Conservation (phyloP, 2,113 vertebrate species). For the Caloenas nicobarica region DNA sequence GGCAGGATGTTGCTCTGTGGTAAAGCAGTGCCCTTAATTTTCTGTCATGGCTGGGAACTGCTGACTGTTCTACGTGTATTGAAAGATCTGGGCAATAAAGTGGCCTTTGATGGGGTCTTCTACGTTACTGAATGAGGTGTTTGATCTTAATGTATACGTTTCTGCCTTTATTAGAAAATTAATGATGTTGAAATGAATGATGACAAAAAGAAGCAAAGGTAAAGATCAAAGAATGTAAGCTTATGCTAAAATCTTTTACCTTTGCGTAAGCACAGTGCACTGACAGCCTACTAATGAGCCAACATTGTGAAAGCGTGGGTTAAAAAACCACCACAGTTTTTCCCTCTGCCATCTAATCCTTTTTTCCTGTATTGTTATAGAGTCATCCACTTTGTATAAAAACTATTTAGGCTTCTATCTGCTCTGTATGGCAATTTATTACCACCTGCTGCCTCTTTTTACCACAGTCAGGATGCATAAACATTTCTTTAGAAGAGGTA, state of each 20-base stretch:
- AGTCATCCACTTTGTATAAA: background rate
- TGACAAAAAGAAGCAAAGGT: background rate
- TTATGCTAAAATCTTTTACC: background rate
- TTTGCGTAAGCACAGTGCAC: background rate
- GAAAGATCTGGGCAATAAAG: background rate
- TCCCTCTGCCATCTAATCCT: background rate
- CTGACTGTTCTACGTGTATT: background rate
- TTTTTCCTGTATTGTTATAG: background rate
- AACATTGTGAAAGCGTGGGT: background rate
- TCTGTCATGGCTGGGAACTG: background rate
- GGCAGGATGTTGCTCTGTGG: conserved; percentile 32
- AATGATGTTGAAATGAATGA: background rate
- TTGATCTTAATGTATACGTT: background rate
- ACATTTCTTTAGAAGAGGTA: background rate
- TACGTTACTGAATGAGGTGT: background rate
- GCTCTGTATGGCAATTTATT: background rate
- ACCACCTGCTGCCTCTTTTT: background rate
- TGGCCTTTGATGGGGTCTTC: background rate
- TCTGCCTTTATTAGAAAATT: background rate
- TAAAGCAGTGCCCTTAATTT: background rate
- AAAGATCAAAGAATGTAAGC: background rate
- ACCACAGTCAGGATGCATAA: background rate
- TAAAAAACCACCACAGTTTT: background rate
- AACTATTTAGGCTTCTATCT: background rate
- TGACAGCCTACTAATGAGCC: background rate